phyloP scores from a whole-genome alignment of 2,888 invertebrate genomes.

The Hoplodrina ambigua region DNA sequence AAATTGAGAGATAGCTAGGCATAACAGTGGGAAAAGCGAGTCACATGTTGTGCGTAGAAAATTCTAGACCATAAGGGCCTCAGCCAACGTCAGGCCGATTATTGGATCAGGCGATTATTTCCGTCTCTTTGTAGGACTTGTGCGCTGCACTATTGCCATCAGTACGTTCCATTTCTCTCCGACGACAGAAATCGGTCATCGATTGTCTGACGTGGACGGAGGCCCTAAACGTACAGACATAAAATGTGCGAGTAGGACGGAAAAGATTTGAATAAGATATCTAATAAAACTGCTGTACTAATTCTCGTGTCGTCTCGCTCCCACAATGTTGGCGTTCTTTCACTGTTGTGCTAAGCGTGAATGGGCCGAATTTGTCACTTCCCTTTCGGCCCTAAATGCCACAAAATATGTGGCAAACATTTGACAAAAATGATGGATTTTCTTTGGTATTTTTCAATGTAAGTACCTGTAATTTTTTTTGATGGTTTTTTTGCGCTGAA shows the following conservation, averaged over 20 bases:
- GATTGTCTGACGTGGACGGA: no score
- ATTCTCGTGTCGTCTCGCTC: background rate
- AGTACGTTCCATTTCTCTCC: no score
- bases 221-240: no score
- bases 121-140: no score
- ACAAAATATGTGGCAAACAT: slow-evolving; percentile 14
- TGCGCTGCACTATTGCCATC: no score
- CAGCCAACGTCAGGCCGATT: no score
- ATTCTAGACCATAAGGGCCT: slow-evolving; percentile 1
- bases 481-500: slow-evolving; percentile 43
- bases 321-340: slow-evolving; percentile 1
- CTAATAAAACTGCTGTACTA: background rate
- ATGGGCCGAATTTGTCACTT: background rate
- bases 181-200: no score
- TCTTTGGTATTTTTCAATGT: slow-evolving; percentile 20
- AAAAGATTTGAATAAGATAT: background rate
- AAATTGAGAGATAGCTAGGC: background rate
- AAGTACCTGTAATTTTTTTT: slow-evolving; percentile 42
- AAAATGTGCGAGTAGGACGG: background rate
- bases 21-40: slow-evolving; percentile 6
- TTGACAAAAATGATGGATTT: slow-evolving; percentile 25
- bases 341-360: slow-evolving; percentile 10
- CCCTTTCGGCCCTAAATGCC: background rate
- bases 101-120: no score
- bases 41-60: slow-evolving; percentile 3